Conservation (phyloP, 2,888 invertebrate genomes). For the Agrotis exclamationis region DNA sequence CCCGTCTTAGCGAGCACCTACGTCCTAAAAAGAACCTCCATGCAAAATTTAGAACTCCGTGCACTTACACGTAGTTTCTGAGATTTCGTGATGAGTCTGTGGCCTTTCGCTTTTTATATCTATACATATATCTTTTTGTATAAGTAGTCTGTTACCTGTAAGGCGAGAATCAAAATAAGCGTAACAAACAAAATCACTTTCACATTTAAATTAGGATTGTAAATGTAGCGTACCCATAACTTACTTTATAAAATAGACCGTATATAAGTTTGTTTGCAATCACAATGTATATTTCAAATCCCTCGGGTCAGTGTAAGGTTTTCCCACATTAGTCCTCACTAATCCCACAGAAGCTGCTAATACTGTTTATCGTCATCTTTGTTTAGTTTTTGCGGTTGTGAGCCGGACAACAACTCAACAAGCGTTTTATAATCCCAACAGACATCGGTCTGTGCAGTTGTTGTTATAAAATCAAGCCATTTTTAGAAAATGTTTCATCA, state of each 20-base stretch:
- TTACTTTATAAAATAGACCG: not conserved
- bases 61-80: too few species aligned
- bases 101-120: too few species aligned
- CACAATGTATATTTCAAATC: conserved; percentile 34
- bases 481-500: conserved; percentile 12
- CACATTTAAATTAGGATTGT: too few species aligned
- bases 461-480: conserved; percentile 29
- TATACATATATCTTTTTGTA: too few species aligned
- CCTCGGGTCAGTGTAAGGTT: conserved; percentile 21
- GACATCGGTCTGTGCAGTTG: conserved; percentile 26
- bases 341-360: conserved; percentile 49
- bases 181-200: too few species aligned
- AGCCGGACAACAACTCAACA: conserved; percentile 22
- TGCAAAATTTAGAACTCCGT: too few species aligned
- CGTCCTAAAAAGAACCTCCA: too few species aligned
- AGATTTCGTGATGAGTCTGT: too few species aligned
- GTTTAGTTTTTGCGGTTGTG: conserved; percentile 45
- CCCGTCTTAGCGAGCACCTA: too few species aligned
- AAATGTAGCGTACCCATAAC: not conserved
- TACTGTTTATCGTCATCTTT: conserved; percentile 49
- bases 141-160: too few species aligned
- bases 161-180: too few species aligned
- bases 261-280: not conserved
- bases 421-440: conserved; percentile 40
- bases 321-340: conserved; percentile 40